These are phyloP conservation scores for Aleiodes sp. DNA, from an alignment of 1,140 invertebrate genomes.

Conservation along the genomic window DNA sequence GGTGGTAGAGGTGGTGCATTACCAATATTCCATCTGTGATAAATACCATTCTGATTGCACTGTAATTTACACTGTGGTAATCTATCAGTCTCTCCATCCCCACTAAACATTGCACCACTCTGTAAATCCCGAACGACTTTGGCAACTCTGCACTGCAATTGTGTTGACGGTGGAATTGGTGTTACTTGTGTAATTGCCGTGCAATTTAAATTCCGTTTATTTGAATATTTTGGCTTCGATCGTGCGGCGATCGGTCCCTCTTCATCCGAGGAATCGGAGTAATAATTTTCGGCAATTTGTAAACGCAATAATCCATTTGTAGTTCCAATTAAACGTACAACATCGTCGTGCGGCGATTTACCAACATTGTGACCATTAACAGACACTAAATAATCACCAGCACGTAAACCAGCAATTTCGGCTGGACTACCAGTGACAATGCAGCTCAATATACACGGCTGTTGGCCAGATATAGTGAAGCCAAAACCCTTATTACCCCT, in stretches of 20 bases:
- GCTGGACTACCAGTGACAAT: slow-evolving; percentile 87
- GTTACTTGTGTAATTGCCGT: slow-evolving; percentile 8
- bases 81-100: slow-evolving; percentile 30
- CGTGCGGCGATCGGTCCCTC: slow-evolving; percentile 68
- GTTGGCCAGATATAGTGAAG: slow-evolving; percentile 93
- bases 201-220: slow-evolving; percentile 58
- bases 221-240: slow-evolving; percentile 74
- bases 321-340: slow-evolving; percentile 88
- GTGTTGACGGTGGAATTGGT: slow-evolving; percentile 36
- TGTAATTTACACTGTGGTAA: slow-evolving; percentile 46
- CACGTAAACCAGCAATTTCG: slow-evolving; percentile 83
- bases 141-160: slow-evolving; percentile 64
- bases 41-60: slow-evolving; percentile 50
- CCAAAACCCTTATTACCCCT: slow-evolving; percentile 88
- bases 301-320: slow-evolving; percentile 82
- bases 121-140: slow-evolving; percentile 69
- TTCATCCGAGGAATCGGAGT: slow-evolving; percentile 85
- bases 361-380: slow-evolving; percentile 91
- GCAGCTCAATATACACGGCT: slow-evolving; percentile 88
- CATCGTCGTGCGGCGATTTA: slow-evolving; percentile 90
- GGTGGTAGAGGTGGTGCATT: slow-evolving; percentile 57
- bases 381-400: slow-evolving; percentile 90
- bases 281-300: slow-evolving; percentile 89
- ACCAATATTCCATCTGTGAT: slow-evolving; percentile 61
- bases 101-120: slow-evolving; percentile 67